A percentile compares a stretch with the other conserved stretches of the same genome.
Evolutionary conservation across 2,113 vertebrate species (phyloP).

Genomic region (Sylvia atricapilla): DNA sequence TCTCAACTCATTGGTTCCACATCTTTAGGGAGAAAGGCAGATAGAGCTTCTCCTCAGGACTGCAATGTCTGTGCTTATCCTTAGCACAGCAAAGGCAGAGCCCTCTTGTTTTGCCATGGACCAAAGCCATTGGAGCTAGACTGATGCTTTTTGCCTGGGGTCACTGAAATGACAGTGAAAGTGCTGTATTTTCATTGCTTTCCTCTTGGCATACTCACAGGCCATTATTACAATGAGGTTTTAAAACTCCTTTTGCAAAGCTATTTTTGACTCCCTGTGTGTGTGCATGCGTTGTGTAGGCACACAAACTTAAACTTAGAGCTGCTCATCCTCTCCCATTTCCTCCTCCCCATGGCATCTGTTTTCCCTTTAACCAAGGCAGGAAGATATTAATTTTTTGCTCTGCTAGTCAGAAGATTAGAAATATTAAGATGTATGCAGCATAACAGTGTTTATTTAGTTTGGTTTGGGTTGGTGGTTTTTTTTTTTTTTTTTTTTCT

Average conservation of each 20-base stretch:
- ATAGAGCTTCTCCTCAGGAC: neutral
- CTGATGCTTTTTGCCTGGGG: neutral
- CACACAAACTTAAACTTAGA: neutral
- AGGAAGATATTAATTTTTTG: constrained; percentile 80
- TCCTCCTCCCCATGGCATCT: constrained; percentile 54
- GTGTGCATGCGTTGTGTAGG: neutral
- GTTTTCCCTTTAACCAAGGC: constrained; percentile 54
- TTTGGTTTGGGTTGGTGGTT: neutral
- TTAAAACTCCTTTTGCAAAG: neutral
- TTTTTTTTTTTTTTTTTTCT: constrained; percentile 61
- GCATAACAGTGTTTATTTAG: constrained; percentile 71
- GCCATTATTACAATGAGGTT: neutral
- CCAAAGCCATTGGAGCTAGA: neutral
- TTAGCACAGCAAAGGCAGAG: neutral
- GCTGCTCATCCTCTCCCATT: constrained; percentile 27
- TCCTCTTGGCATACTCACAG: neutral
- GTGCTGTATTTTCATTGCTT: neutral
- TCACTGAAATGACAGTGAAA: neutral
- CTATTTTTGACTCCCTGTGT: neutral
- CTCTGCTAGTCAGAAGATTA: constrained; percentile 81
- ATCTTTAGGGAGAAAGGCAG: neutral
- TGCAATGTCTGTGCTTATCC: accelerated
- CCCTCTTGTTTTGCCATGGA: neutral
- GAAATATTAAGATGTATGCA: constrained; percentile 77
- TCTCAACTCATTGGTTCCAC: neutral